Conservation (phyloP, 2,888 invertebrate genomes). For the Acanthosepion esculentum region DNA sequence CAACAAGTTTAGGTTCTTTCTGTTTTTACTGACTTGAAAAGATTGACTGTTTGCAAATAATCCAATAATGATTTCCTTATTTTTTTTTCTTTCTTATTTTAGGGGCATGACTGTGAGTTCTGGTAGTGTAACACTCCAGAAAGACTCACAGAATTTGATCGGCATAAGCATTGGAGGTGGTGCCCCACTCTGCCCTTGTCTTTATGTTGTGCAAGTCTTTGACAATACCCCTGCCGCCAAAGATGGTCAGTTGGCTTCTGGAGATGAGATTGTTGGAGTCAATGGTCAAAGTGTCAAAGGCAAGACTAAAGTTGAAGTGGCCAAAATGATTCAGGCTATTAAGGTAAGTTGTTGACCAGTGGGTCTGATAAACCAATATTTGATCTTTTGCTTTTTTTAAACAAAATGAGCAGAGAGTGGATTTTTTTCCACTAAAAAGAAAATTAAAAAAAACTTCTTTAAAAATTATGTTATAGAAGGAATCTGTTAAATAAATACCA, state of each 20-base stretch:
- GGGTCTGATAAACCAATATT: neutral
- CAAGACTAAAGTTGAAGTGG: constrained; percentile 97
- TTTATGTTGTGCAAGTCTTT: constrained; percentile 98
- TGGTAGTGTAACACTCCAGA: constrained; percentile 89
- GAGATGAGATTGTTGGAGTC: constrained; percentile 96
- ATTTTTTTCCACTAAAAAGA: too few species aligned
- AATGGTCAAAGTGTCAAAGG: constrained; percentile 95
- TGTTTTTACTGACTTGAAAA: neutral
- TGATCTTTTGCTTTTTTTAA: neutral
- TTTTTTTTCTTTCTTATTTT: constrained; percentile 53
- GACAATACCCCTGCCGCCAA: constrained; percentile 96
- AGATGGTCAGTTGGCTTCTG: constrained; percentile 94
- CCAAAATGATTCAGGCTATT: constrained; percentile 97
- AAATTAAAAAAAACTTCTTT: too few species aligned
- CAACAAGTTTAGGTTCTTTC: too few species aligned
- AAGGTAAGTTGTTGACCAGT: constrained; percentile 78
- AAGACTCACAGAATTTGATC: constrained; percentile 92
- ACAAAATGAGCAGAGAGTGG: too few species aligned
- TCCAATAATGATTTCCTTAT: neutral
- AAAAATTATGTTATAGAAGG: too few species aligned
- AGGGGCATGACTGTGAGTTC: constrained; percentile 99
- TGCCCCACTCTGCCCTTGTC: constrained; percentile 90
- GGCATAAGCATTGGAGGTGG: constrained; percentile 97
- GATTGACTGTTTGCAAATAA: neutral
- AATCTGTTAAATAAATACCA: too few species aligned